Conservation (phyloP, 2,797 vertebrate genomes). For the Trematomus bernacchii region DNA sequence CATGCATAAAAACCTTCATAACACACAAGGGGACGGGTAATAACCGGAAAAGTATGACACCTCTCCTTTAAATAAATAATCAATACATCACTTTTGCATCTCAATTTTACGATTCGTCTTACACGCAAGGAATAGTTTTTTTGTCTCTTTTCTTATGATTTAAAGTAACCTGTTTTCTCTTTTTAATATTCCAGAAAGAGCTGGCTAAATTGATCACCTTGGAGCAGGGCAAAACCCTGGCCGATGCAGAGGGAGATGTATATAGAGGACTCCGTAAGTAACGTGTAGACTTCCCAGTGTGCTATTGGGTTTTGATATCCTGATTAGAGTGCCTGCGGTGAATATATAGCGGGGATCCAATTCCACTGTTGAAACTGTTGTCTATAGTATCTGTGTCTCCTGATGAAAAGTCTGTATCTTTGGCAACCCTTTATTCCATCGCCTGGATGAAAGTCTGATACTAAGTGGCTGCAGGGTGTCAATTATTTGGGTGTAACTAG, state of each 20-base stretch:
- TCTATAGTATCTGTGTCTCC: conserved; percentile 29
- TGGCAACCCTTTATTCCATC: not conserved
- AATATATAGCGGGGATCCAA: conserved; percentile 31
- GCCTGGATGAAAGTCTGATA: conserved; percentile 11
- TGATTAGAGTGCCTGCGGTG: conserved; percentile 22
- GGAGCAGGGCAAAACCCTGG: conserved; percentile 99
- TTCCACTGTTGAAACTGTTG: conserved; percentile 23
- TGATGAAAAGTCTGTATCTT: conserved; percentile 35
- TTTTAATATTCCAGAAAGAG: conserved; percentile 90
- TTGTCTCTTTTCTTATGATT: too few species aligned
- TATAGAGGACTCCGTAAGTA: conserved; percentile 98
- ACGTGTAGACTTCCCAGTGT: not conserved
- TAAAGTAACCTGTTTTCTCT: conserved; percentile 4
- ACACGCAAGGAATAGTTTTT: not conserved
- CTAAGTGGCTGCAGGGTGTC: conserved; percentile 32
- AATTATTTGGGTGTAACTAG: conserved; percentile 40
- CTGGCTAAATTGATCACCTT: conserved; percentile 93
- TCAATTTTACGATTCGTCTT: not conserved
- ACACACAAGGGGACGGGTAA: too few species aligned
- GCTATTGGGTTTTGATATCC: conserved; percentile 24
- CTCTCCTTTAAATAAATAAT: too few species aligned
- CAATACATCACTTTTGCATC: not conserved
- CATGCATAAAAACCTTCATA: too few species aligned
- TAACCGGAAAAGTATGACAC: too few species aligned
- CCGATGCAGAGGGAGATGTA: conserved; percentile 98